phyloP scores from a whole-genome alignment of 1,140 invertebrate species.

The Drosophila truncata region DNA sequence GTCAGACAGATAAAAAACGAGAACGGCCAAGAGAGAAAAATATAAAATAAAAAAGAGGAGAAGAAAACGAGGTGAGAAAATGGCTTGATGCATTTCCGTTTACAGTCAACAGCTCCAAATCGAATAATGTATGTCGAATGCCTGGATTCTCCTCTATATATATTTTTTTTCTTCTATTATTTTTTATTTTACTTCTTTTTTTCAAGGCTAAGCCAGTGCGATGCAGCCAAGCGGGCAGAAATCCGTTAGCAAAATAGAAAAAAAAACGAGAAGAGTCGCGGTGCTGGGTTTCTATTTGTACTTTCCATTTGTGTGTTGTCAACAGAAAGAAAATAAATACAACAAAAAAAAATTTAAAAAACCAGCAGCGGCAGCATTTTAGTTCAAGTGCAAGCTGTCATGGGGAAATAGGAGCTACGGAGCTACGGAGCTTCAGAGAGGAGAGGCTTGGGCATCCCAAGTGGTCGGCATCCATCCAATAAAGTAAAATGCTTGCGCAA shows the following conservation, averaged over 20 bases:
- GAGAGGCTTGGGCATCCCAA: constrained; percentile 26
- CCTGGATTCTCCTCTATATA: not conserved
- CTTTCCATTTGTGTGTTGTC: constrained; percentile 72
- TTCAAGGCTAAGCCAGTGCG: constrained; percentile 43
- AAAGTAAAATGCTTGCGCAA: constrained; percentile 79
- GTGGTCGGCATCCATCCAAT: constrained; percentile 65
- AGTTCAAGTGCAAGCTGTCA: constrained; percentile 79
- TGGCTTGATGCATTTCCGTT: constrained; percentile 46
- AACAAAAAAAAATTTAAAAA: constrained; percentile 9
- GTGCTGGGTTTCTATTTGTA: constrained; percentile 80
- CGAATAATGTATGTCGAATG: constrained; percentile 34
- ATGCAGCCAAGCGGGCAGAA: constrained; percentile 40
- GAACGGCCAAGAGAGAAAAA: not conserved
- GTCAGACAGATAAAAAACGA: constrained; percentile 41
- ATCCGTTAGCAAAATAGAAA: constrained; percentile 35
- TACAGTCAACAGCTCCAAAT: constrained; percentile 38
- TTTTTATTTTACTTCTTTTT: constrained; percentile 3
- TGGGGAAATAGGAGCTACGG: constrained; percentile 20
- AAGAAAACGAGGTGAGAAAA: constrained; percentile 57
- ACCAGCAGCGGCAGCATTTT: constrained; percentile 63
- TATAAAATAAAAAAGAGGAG: not conserved
- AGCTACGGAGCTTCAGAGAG: not conserved
- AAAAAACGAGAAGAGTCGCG: constrained; percentile 8
- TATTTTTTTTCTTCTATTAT: not conserved
- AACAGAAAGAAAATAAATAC: constrained; percentile 13